A percentile compares a stretch with the other conserved stretches of the same genome.
Conservation (phyloP, 2,888 invertebrate species). For the Aelia acuminata region DNA sequence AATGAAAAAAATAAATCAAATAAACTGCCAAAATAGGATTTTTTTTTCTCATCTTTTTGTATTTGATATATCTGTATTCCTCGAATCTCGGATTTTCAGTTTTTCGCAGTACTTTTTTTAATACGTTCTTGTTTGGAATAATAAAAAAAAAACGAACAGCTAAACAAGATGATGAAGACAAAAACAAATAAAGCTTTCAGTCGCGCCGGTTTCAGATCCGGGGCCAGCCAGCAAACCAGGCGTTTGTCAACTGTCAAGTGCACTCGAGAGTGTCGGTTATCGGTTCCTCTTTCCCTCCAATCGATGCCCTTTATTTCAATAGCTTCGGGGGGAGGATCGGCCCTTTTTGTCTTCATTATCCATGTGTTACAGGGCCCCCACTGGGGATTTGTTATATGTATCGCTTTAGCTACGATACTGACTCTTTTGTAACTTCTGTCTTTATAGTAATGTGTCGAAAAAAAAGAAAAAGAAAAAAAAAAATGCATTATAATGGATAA, state of each 20-base stretch:
- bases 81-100: background rate
- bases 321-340: background rate
- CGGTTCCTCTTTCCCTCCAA: conserved; percentile 17
- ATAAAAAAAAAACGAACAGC: background rate
- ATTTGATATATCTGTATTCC: background rate
- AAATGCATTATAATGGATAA: too few species aligned
- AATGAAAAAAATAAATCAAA: too few species aligned
- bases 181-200: conserved; percentile 14
- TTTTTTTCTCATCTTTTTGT: background rate
- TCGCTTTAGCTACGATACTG: background rate
- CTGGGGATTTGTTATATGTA: background rate
- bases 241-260: conserved; percentile 39
- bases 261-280: conserved; percentile 39
- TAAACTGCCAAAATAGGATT: too few species aligned
- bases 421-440: background rate
- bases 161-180: background rate
- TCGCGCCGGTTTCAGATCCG: background rate
- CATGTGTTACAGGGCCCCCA: background rate
- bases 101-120: background rate
- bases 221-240: background rate
- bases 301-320: conserved; percentile 34
- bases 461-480: too few species aligned
- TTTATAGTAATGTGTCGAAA: too few species aligned
- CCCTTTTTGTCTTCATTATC: conserved; percentile 29
- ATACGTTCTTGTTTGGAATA: background rate